Evolutionary conservation across 1,140 invertebrate genomes (phyloP), one percentile per base, ranked within the genome.

Genomic region (Formica selysi): DNA sequence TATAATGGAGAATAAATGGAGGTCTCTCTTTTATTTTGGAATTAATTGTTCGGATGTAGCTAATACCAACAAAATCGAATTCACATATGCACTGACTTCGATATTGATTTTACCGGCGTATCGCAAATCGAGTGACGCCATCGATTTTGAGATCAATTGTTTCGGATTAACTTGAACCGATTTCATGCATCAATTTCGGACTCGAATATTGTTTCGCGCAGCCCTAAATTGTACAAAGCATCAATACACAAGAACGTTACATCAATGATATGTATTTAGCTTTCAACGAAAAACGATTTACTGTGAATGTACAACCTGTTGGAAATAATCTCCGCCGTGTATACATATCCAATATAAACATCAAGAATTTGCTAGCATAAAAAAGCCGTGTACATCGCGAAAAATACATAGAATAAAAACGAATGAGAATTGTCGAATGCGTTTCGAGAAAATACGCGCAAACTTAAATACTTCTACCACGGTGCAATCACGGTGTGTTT

Each of bases 61-160:
- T 61, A 74, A 41, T 61, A 57, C 10, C 48, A 51, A 32, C 19
- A 11, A 38, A 57, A 73, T 26, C 11, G 32, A 10, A 22, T 51
- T 32, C 32, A 32, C 29, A 3, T 10, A 57, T 5, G 51, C 32
- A 22, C 19, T 54, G 19, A 73, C 2, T 73, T 73, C 19, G 19
- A 7, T 57, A 26, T 57, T 1, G 32, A 73, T 73, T 73, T 57
- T 73, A 57, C n/a, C 32, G 51, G 29, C 36, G 1, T 51, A 19
- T 51, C 4, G 16, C 48, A 73, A 57, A 54, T 29, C 41, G 48
- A 68, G 32, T 73, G 36, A 57, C 54, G n/a, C 32, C 48, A 73
- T 48, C 36, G 51, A 57, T 73, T 73, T 73, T 19, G 29, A 73
- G 38, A 73, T n/a, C 48, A 36, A 73, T 73, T 13, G 68, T 71